A percentile compares a stretch with the other conserved stretches of the same genome.
Evolutionary conservation across 2,888 invertebrate genomes (phyloP).

Genomic region (Zaprionus bogoriensis): DNA sequence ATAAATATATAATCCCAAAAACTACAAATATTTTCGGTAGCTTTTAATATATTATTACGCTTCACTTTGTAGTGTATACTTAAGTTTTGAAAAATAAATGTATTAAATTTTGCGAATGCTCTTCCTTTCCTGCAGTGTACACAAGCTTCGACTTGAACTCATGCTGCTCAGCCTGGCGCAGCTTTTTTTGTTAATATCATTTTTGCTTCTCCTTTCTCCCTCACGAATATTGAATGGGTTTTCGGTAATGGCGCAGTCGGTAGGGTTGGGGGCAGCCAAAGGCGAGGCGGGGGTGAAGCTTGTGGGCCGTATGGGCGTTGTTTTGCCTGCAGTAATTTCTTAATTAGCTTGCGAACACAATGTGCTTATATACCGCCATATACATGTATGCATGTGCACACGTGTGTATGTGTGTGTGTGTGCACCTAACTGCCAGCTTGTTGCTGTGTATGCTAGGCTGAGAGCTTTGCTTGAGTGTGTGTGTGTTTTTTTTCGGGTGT

Average conservation of each 20-base stretch:
- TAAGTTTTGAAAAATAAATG: too few species aligned
- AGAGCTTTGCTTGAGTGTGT: slow-evolving; percentile 3
- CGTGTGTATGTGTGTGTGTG: slow-evolving; percentile 6
- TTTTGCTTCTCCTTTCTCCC: slow-evolving; percentile 44
- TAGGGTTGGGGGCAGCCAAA: neutral
- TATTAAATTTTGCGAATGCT: too few species aligned
- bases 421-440: too few species aligned
- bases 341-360: slow-evolving; percentile 79
- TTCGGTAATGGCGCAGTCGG: slow-evolving; percentile 47
- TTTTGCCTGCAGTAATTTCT: slow-evolving; percentile 80
- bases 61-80: too few species aligned
- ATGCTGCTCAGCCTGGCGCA: slow-evolving; percentile 2
- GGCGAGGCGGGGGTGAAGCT: slow-evolving; percentile 3
- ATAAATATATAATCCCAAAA: too few species aligned
- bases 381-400: slow-evolving; percentile 12
- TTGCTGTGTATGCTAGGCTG: too few species aligned
- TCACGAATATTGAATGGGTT: slow-evolving; percentile 69
- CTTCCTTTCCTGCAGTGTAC: slow-evolving; percentile 23
- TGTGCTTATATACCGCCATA: slow-evolving; percentile 62
- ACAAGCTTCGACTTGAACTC: slow-evolving; percentile 21
- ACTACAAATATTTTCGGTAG: neutral
- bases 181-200: slow-evolving; percentile 62
- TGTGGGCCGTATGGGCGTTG: slow-evolving; percentile 38
- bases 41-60: neutral
- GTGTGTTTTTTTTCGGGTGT: slow-evolving; percentile 18